Base-by-base conservation (phyloP, 2,797 vertebrate species). In the Syngnathus acus region DNA sequence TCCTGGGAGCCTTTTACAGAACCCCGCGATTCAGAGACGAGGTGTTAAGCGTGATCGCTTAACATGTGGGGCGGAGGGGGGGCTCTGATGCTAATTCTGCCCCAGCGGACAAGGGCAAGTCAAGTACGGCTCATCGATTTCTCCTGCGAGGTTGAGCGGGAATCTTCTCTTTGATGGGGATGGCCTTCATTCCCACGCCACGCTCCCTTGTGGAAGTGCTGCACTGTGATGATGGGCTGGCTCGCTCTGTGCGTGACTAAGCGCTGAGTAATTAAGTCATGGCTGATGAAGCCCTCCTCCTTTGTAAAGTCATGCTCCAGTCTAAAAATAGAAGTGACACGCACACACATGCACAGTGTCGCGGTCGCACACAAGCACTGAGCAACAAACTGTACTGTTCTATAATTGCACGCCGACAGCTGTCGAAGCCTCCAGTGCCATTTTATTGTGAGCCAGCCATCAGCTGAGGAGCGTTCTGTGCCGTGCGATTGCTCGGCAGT, bases 141-240 rank as follows among this genome's bases (percentile, higher is more conserved):
- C 59, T 71, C 37, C 55, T 43, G 23, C 66, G 68, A 74, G 69
- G 42, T 2, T 59, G 9, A 57, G 64, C 72, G 64, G 65, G 58
- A 5, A 37, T 65, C 68, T 50, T 37, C 55, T 65, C 70, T 65
- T 38, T 82, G 80, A 83, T 62, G 21, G 68, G 78, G 85, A 84
- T 91, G 86, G 67, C 74, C 80, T 90, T 86, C 87, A 82, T 68
- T 73, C 72, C 84, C 59, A 42, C 5, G 73, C 63, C 73, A 68
- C 55, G 6, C 54, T 68, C 38, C 55, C 70, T 61, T 50, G 74
- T 64, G 70, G 51, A 39, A 40, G 57, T 68, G 65, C 76, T 78
- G 43, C 45, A 13, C 45, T 32, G 9, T 47, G 19, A 47, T 47
- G 47, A 51, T 51, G 16, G 14, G 14, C 16, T n/a, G 13, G 5